phyloP scores from a whole-genome alignment of 2,797 vertebrate species.

The Rachycentron canadum region DNA sequence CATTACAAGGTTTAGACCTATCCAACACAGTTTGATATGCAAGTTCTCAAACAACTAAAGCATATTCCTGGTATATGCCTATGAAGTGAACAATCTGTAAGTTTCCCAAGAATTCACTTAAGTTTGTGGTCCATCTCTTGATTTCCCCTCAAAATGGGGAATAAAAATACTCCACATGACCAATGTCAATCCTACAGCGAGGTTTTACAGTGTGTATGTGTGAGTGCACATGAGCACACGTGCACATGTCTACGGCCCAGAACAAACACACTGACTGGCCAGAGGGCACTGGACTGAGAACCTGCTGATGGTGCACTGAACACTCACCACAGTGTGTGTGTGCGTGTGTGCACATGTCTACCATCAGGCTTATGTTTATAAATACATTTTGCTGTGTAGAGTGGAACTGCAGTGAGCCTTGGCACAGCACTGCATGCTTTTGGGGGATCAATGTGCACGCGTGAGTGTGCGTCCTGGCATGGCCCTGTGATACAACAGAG shows the following conservation, averaged over 20 bases:
- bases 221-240: conserved; percentile 22
- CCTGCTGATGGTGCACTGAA: conserved; percentile 82
- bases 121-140: not conserved
- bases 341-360: conserved; percentile 56
- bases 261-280: conserved; percentile 75
- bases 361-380: conserved; percentile 82
- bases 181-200: conserved; percentile 12
- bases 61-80: not conserved
- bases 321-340: conserved; percentile 35
- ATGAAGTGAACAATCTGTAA: not conserved
- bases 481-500: conserved; percentile 39
- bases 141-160: not conserved
- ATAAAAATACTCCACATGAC: conserved; percentile 12
- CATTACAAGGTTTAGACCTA: not conserved
- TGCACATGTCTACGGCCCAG: conserved; percentile 66
- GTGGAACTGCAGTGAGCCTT: conserved; percentile 80
- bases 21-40: no score
- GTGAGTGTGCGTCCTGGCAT: conserved; percentile 57
- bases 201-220: conserved; percentile 24
- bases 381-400: conserved; percentile 88
- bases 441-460: conserved; percentile 61
- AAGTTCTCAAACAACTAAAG: not conserved
- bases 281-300: conserved; percentile 78
- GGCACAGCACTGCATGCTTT: conserved; percentile 74
- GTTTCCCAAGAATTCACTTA: not conserved